Base-by-base conservation (phyloP, 2,113 vertebrate species). In the Thunnus maccoyii region DNA sequence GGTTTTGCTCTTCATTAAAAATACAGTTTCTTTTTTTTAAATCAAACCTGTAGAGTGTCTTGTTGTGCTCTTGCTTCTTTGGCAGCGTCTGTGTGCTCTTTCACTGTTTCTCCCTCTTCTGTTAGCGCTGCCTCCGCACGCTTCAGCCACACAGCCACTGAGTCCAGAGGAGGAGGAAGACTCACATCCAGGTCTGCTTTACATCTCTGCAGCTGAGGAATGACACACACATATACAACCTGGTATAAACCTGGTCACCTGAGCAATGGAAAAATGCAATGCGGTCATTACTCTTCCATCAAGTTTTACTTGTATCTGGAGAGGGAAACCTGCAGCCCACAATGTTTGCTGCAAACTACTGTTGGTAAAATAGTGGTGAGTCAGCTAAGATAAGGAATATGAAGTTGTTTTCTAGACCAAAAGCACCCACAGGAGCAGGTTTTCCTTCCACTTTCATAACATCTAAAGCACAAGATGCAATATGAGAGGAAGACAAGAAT, bases 141-240 rank as follows among this genome's bases (percentile, higher is more conserved):
- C 69, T 86, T 83, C 69, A 89, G 76, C 90, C 90, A 91, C 52
- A 3, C 56, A 5, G 63, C 65, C 3, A 83, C 83, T 0, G 84
- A 86, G 70, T 88, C 70, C 78, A 91, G 81, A 76, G 90, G 88
- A 76, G 72, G 58, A 67, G 90, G 88, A 62, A 91, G 86, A 61
- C 22, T 81, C 18, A 32, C 65, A 70, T 89, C 82, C 69, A 91
- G 82, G 17, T 85, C 82, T 17, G 78, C 61, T 76, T 78, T 81
- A 61, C 73, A 80, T 69, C 57, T 81, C 67, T 76, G 78, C 52
- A 91, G 73, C 90, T 91, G 76, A 27, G 36, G 44, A 58, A 61
- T 0, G 14, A 73, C 12, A 1, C n/a, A 65, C 4, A 62, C 18
- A 61, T 12, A 32, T 27, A 60, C 12, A 70, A 22, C 30, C 5